Evolutionary conservation across 1,140 invertebrate genomes (phyloP), one percentile per base, ranked within the genome.

Genomic region (Papilio machaon): DNA sequence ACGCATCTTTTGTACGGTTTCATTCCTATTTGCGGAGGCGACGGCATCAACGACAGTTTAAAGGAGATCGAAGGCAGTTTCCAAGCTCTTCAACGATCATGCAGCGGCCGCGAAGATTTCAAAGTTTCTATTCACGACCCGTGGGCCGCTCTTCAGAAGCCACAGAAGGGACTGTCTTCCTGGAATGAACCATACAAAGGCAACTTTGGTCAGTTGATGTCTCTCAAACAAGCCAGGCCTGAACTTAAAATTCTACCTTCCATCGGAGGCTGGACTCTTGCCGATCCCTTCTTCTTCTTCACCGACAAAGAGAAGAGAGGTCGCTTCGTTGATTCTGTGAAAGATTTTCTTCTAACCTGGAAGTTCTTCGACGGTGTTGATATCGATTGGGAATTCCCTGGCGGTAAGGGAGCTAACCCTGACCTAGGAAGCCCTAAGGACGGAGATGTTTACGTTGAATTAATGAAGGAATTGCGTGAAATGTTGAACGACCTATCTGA

Each of bases 61-160:
- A 94, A 94, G 58, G 92, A 94, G 85, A 94, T 94, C n/a, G 93
- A 94, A 84, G 91, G 91, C 75, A 94, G 93, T 88, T 94, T 94
- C 85, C 92, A 92, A 87, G 92, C 92, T 47, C 83, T 94, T 7
- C 93, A 94, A 77, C 83, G 92, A 8, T 94, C 93, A 10, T 94
- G 93, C 85, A 92, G 91, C 17, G 93, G 93, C 23, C 90, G 93
- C 1, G 91, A 94, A 84, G 92, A 94, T 77, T 94, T 94, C 84
- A 92, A 94, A 85, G 93, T 94, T 43, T 92, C 93, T 6, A 94
- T 94, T 67, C 93, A 94, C 54, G 93, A 94, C 79, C 93, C 93
- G 15, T 94, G 93, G 93, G 93, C 93, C 38, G 93, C 93, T 77
- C 79, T 94, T n/a, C 93, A 94, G 79, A 94, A 94, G 79, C 92